Percentiles rank a stretch among this genome's conserved stretches.
Evolutionary conservation across 2,888 invertebrate species (phyloP).

Genomic region (Pandemis cinnamomeana): DNA sequence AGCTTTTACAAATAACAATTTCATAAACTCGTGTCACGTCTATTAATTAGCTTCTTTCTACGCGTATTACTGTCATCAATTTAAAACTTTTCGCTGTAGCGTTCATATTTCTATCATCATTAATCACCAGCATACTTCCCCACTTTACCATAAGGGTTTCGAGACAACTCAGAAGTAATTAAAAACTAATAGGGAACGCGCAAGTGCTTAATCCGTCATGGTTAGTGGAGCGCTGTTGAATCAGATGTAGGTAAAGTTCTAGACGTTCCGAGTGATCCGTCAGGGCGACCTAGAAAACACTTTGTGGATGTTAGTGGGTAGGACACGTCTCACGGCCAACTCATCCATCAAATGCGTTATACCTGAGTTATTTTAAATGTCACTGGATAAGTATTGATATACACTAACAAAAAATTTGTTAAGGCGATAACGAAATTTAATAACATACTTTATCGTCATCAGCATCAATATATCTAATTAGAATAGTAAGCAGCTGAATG

Average conservation of each 20-base stretch:
- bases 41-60: neutral
- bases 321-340: neutral
- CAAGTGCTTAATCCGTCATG: conserved; percentile 33
- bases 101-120: conserved; percentile 8
- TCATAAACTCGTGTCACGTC: neutral
- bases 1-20: neutral
- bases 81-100: conserved; percentile 5
- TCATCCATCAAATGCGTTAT: conserved; percentile 9
- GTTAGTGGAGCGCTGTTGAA: conserved; percentile 32
- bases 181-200: conserved; percentile 30
- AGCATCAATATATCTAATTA: too few species aligned
- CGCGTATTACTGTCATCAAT: neutral
- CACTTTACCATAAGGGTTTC: conserved; percentile 10
- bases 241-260: conserved; percentile 41
- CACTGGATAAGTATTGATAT: neutral
- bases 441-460: neutral
- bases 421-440: neutral
- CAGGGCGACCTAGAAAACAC: conserved; percentile 48
- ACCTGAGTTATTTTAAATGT: conserved; percentile 4
- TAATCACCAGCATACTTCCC: conserved; percentile 10
- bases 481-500: too few species aligned
- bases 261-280: conserved; percentile 53
- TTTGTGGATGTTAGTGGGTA: conserved; percentile 15
- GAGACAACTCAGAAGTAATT: conserved; percentile 20
- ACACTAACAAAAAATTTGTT: neutral